Base-by-base conservation (phyloP, 2,888 invertebrate species). In the Erebia palarica region DNA sequence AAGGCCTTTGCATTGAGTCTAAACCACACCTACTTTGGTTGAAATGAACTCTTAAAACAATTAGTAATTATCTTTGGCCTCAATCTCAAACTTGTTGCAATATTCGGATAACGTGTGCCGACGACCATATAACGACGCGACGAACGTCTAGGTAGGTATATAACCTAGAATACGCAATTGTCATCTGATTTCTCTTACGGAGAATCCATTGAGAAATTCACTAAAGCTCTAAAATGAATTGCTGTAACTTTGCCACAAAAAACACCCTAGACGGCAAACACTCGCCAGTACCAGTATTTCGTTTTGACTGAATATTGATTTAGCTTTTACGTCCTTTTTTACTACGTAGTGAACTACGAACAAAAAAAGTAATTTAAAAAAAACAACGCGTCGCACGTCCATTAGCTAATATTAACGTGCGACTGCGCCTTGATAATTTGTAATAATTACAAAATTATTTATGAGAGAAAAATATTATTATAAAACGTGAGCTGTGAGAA, bases 231-330 rank as follows among this genome's bases (percentile, higher is more conserved):
- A 21, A 13, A 60, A 60, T 47, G 63, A 72, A 27, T 4, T 27
- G 51, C 51, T 47, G 69, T 61, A 63, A 18, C 49, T 18, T 57
- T 72, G 72, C 72, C 72, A 72, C 66, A 44, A 57, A 44, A 65
- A 57, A 10, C 65, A 55, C 65, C 55, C 14, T 18, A 55, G 9
- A 57, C n/a, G 57, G 44, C 53, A 13, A 53, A 53, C 9, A 57
- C 16, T 44, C 65, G 18, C 53, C 63, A 63, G 8, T 60, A 9
- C 14, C 8, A 2, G 42, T 44, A 47, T 8, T n/a, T 53, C 16
- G 9, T 16, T 63, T 47, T 1, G 5, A 42, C 36, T 47, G 11
- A 36, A n/a, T 13, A 42, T 60, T 21, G 47, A 49, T 49, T 9
- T 13, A 42, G 9, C 47, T 63, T 16, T 49, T 13, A 47, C 16